These are phyloP conservation scores for Aricia agestis DNA, from an alignment of 1,140 invertebrate species.

Conservation along the genomic window DNA sequence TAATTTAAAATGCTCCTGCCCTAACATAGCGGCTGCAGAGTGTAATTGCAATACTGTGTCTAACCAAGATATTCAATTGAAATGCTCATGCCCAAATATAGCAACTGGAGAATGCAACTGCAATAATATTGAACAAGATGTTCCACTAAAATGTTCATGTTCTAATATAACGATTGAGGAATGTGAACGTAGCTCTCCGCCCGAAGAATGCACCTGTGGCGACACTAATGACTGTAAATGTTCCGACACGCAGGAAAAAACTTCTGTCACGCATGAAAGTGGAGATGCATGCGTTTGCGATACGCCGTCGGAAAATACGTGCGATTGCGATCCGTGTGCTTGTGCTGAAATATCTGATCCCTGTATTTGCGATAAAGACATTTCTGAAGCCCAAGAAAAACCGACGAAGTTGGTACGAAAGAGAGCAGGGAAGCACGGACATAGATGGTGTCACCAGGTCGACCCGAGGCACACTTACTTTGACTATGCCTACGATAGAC, in stretches of 20 bases:
- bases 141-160: conserved; percentile 40
- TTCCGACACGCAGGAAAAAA: conserved; percentile 18
- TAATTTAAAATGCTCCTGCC: conserved; percentile 41
- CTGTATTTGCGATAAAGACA: conserved; percentile 49
- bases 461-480: conserved; percentile 64
- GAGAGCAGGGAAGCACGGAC: conserved; percentile 57
- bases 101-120: background rate
- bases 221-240: conserved; percentile 59
- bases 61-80: conserved; percentile 25
- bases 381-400: conserved; percentile 27
- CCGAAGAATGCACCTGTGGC: conserved; percentile 47
- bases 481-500: conserved; percentile 53
- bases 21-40: conserved; percentile 26
- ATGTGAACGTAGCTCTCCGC: conserved; percentile 41
- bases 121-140: background rate
- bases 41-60: conserved; percentile 39
- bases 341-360: conserved; percentile 44
- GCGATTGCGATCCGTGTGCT: background rate
- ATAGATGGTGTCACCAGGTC: conserved; percentile 61
- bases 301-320: background rate
- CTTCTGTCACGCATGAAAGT: background rate
- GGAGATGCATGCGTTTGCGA: background rate
- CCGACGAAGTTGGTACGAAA: conserved; percentile 46
- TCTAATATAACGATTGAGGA: conserved; percentile 28
- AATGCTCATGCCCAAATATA: background rate